Evolutionary conservation across 2,888 invertebrate genomes (phyloP), one percentile per base, ranked within the genome.

Genomic region (Melieria picta): DNA sequence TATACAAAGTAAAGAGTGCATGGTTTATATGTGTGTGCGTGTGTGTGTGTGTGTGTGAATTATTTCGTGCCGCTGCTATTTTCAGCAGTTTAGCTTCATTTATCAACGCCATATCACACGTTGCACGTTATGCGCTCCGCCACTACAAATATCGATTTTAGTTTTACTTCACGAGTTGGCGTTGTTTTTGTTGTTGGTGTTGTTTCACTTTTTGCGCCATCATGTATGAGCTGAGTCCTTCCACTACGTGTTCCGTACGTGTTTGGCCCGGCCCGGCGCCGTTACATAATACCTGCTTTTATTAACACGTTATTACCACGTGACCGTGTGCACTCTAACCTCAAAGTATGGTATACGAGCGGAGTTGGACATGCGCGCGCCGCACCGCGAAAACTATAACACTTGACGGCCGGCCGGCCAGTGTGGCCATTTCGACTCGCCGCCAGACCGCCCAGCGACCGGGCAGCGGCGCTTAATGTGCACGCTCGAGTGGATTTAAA

Each of bases 41-140:
- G 30, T 30, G 30, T 30, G 30, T 30, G 30, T 30, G 30, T 30
- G 30, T 30, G 30, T 30, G 30, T 30, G 30, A 30, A 30, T 30
- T 30, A 30, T 30, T 30, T 30, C 30, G 30, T 30, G 30, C 30
- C 30, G 30, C 30, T 30, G 30, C 30, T 30, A 30, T 30, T 30
- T 30, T 30, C 30, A 30, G 30, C 30, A 30, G 30, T 30, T 30
- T 56, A 5, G 48, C 58, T 67, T 67, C 67, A 67, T 67, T 67
- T 67, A 67, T 67, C 67, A 67, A 67, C 16, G 67, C 48, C 67
- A 67, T 60, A 50, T 60, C 50, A n/a, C 30, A 58, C 42, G 42
- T 9, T 13, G 16, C 50, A 16, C 6, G 11, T 45, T 43, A 50
- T 10, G 30, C 30, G 30, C 30, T 30, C 30, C 30, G 30, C 30